A percentile compares a stretch with the other conserved stretches of the same genome.
Conservation (phyloP, 2,888 invertebrate species). For the Chrysolina americana region DNA sequence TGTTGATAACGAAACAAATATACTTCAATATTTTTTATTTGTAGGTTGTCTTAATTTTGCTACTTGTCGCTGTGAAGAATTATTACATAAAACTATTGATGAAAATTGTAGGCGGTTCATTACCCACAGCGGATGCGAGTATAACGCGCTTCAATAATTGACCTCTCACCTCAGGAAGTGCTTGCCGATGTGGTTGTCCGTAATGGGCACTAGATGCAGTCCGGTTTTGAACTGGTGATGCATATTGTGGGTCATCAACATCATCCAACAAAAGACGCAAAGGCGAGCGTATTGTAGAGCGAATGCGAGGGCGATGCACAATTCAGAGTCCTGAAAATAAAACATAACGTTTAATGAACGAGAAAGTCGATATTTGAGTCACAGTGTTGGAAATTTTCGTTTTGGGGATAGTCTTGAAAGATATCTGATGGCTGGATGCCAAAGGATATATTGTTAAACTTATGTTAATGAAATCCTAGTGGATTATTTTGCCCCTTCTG, state of each 20-base stretch:
- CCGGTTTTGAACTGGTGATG: conserved; percentile 71
- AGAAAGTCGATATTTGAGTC: no score
- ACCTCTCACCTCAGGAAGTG: conserved; percentile 67
- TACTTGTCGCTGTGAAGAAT: no score
- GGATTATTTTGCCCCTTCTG: no score
- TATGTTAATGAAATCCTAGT: no score
- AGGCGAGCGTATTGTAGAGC: conserved; percentile 77
- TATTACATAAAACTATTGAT: no score
- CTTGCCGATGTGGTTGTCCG: conserved; percentile 68
- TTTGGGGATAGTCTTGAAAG: no score
- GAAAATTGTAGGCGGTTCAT: not conserved
- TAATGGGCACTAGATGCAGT: conserved; percentile 69
- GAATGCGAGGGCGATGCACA: conserved; percentile 75
- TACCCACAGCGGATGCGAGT: not conserved
- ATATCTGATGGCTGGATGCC: no score
- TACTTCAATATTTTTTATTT: no score
- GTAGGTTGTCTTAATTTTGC: no score
- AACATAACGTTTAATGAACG: not conserved
- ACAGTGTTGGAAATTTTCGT: no score
- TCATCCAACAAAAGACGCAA: conserved; percentile 79
- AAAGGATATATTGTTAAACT: no score
- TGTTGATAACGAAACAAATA: no score
- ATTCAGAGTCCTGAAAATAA: conserved; percentile 73
- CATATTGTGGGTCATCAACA: conserved; percentile 78
- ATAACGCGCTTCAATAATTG: not conserved